A percentile compares a stretch with the other conserved stretches of the same genome.
Evolutionary conservation across 92 coral and sea anemone genomes (phyloP).

Genomic region (Phymanthus crucifer): DNA sequence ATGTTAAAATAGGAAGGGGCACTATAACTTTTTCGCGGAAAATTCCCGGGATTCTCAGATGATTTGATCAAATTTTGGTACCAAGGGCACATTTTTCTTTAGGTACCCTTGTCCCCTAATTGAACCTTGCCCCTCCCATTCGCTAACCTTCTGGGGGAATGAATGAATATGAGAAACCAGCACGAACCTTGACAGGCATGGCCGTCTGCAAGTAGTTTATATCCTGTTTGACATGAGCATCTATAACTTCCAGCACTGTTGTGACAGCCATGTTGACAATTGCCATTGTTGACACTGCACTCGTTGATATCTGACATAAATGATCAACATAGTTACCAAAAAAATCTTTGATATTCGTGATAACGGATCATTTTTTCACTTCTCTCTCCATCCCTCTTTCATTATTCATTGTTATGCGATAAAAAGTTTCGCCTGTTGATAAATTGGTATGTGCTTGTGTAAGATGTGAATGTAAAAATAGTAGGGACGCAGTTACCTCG

Average conservation of each 20-base stretch:
- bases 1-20: too few species aligned
- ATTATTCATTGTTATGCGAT: too few species aligned
- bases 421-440: too few species aligned
- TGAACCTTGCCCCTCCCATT: too few species aligned
- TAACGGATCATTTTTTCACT: not conserved
- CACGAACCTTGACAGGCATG: constrained; percentile 44
- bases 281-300: constrained; percentile 47
- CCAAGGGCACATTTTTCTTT: too few species aligned
- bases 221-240: constrained; percentile 78
- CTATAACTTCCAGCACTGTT: constrained; percentile 72
- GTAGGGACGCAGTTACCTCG: constrained; percentile 32
- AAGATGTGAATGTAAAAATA: not conserved
- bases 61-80: too few species aligned
- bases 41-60: too few species aligned
- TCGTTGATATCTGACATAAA: constrained; percentile 70
- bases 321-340: not conserved
- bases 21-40: too few species aligned
- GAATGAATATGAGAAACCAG: not conserved
- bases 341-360: not conserved
- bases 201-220: constrained; percentile 52
- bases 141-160: too few species aligned
- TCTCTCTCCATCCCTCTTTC: too few species aligned
- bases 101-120: too few species aligned
- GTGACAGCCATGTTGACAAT: constrained; percentile 80
- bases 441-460: not conserved